Base-by-base conservation (phyloP, 2,113 vertebrate genomes). In the Nanorana parkeri region DNA sequence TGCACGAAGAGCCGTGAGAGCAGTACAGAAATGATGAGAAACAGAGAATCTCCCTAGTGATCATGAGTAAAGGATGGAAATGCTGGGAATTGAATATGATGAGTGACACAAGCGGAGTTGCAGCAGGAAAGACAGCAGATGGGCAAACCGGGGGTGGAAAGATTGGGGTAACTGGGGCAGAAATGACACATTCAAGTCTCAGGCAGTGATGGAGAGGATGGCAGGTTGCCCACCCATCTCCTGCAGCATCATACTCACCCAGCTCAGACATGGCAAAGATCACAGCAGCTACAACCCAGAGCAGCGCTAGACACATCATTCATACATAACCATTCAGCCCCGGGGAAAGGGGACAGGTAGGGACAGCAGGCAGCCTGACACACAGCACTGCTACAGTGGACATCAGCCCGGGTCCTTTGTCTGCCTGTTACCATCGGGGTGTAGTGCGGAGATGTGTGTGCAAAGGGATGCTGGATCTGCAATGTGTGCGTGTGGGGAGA, bases 351-450 rank as follows among this genome's bases (percentile, higher is more conserved):
- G 80, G 51, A 54, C 63, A 75, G 60, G 55, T 32, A 55, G 55
- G 19, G 41, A 72, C 56, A 63, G 61, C 41, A 52, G 63, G 63
- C 32, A 65, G 58, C 74, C 28, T 64, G 58, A 77, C 58, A 16
- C 61, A 28, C 36, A 66, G 56, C 78, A 58, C 54, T 47, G n/a
- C 54, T 20, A 29, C 77, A 79, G 77, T 21, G 79, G 80, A 75
- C 80, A 82, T 82, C 61, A 82, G 80, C 80, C 80, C 71, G n/a
- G 80, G 29, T 75, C 63, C 80, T 75, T 82, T 73, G 69, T 82
- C 28, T 71, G 51, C 71, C 80, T 65, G 80, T 73, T 58, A 81
- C 68, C 78, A 72, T 73, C 26, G 24, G 80, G 69, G 47, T 67
- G 75, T 54, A 77, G 63, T 77, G 69, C n/a, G 23, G 36, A 41